These are phyloP conservation scores for Tyrannus savana DNA, from an alignment of 2,113 vertebrate genomes.

Conservation along the genomic window DNA sequence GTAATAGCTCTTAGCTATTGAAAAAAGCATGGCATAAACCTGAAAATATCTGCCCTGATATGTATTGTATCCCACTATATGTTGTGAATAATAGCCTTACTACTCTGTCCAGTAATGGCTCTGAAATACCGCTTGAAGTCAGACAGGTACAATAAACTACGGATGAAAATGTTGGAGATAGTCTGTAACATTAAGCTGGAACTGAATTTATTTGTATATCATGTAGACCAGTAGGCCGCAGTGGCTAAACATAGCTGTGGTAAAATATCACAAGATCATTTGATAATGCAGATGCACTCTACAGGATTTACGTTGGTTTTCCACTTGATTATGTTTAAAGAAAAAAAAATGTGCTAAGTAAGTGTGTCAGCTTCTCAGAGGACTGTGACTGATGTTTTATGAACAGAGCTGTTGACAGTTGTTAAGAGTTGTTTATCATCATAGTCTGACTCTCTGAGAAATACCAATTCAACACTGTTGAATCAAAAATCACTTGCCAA, in stretches of 20 bases:
- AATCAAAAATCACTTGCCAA: not conserved
- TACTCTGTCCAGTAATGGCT: not conserved
- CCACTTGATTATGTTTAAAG: conserved; percentile 26
- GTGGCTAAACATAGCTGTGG: not conserved
- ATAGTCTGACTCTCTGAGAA: not conserved
- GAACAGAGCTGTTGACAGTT: not conserved
- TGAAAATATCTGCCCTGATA: not conserved
- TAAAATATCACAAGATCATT: not conserved
- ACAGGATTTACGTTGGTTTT: not conserved
- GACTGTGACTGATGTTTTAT: not conserved
- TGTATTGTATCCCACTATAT: not conserved
- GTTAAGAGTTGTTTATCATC: not conserved
- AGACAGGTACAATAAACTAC: conserved; percentile 17
- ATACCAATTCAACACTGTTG: not conserved
- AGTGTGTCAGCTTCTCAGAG: conserved; percentile 3
- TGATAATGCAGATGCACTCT: not conserved
- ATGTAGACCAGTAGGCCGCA: conserved; percentile 1
- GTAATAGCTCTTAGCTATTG: not conserved
- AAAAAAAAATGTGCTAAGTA: conserved; percentile 30
- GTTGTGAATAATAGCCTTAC: not conserved
- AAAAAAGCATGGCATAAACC: not conserved
- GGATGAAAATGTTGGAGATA: not conserved
- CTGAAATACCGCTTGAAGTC: conserved; percentile 34
- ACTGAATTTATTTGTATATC: conserved; percentile 21
- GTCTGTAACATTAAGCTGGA: conserved; percentile 24